Base-by-base conservation (phyloP, 2,797 vertebrate genomes). In the Echeneis naucrates region DNA sequence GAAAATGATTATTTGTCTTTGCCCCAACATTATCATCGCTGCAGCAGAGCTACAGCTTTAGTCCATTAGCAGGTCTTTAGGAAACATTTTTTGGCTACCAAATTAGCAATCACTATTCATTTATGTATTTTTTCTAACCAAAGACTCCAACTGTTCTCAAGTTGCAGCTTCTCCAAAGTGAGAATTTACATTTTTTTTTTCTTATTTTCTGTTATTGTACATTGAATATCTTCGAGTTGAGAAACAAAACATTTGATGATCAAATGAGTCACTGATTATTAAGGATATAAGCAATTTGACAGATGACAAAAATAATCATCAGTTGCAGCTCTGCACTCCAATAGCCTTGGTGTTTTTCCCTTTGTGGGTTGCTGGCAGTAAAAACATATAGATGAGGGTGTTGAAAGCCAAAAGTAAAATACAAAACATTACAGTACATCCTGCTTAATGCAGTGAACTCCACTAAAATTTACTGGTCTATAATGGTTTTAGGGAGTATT, bases 361-460 rank as follows among this genome's bases (percentile, higher is more conserved):
- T 58, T 11, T 54, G 45, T 9, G 19, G 16, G 17, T 27, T 38
- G 1, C 5, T 32, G 8, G 12, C 53, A 62, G 55, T 23, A 63
- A 30, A 61, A 30, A 61, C 24, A 8, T 33, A 33, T 6, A 42
- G 53, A 71, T 52, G 33, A 55, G 17, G 47, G 59, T 26, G 27
- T 56, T 23, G 24, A 55, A 23, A 40, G 19, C 9, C 19, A 42
- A 68, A 58, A 53, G n/a, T 32, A 47, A 68, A 73, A 44, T 14
- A 48, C 52, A 58, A 61, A 74, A 79, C 44, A 60, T 5, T 40
- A 13, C 10, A 24, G 48, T 68, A 52, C 24, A 65, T 52, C 27
- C 35, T 11, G 54, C 50, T 16, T 32, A 42, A 68, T 26, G 33
- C 51, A 40, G 53, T 54, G 42, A 62, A 38, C 53, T 16, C 32